phyloP scores from a whole-genome alignment of 1,140 invertebrate species.

The Brachionus plicatilis region DNA sequence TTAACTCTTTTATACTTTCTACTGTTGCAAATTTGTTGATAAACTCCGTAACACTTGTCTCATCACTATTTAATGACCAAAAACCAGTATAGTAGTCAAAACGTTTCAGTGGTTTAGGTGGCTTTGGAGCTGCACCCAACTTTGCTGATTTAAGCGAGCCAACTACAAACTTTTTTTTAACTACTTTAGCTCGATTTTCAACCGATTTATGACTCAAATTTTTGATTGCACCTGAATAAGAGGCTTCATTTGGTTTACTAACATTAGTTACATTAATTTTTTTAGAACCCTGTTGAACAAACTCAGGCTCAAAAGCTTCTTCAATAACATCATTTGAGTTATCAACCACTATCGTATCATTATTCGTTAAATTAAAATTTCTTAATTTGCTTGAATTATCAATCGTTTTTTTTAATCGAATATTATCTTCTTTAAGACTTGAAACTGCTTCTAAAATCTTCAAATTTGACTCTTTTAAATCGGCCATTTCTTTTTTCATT shows the following conservation, averaged over 20 bases:
- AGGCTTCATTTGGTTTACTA: not conserved
- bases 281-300: not conserved
- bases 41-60: not conserved
- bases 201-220: not conserved
- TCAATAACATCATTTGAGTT: not conserved
- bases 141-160: not conserved
- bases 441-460: not conserved
- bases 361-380: not conserved
- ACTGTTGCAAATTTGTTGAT: not conserved
- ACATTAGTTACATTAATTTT: not conserved
- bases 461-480: not conserved
- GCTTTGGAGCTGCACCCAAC: not conserved
- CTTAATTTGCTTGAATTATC: not conserved
- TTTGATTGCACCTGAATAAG: not conserved
- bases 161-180: not conserved
- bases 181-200: not conserved
- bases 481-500: not conserved
- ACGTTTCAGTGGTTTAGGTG: too few species aligned
- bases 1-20: not conserved
- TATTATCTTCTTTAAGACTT: not conserved
- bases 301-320: not conserved
- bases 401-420: not conserved
- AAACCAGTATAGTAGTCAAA: conserved; percentile 7
- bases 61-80: conserved; percentile 23
- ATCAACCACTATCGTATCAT: not conserved